Conservation (phyloP, 2,888 invertebrate genomes). For the Mythimna loreyi region DNA sequence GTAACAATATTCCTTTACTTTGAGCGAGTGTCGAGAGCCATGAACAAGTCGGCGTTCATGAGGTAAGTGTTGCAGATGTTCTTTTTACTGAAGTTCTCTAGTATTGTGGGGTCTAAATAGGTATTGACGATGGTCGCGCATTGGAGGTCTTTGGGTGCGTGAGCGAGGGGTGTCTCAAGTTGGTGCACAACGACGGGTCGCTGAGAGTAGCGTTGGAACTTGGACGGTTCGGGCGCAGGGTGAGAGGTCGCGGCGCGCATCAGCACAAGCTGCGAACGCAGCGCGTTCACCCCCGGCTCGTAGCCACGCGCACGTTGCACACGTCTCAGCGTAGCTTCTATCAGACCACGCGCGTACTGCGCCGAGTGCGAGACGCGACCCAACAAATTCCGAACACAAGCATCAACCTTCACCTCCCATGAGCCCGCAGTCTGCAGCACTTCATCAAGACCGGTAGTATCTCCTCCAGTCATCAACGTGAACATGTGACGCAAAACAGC, state of each 20-base stretch:
- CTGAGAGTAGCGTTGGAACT: conserved; percentile 66
- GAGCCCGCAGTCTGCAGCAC: conserved; percentile 43
- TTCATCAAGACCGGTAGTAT: conserved; percentile 48
- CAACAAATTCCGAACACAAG: conserved; percentile 68
- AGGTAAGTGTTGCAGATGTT: conserved; percentile 71
- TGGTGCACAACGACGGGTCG: conserved; percentile 65
- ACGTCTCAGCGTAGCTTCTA: conserved; percentile 68
- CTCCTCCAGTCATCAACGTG: conserved; percentile 65
- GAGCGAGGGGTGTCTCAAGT: conserved; percentile 61
- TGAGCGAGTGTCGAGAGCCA: background rate
- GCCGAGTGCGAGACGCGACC: conserved; percentile 75
- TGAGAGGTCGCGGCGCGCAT: conserved; percentile 56
- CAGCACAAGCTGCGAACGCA: conserved; percentile 71
- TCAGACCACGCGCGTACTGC: conserved; percentile 73
- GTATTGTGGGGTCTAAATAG: conserved; percentile 62
- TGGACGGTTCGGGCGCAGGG: background rate
- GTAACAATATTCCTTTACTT: background rate
- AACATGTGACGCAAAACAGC: conserved; percentile 75
- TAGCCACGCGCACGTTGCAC: conserved; percentile 61
- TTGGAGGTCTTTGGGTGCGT: conserved; percentile 65
- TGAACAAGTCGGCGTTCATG: background rate
- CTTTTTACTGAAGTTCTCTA: conserved; percentile 63
- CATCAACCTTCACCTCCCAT: conserved; percentile 69
- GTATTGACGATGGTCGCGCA: conserved; percentile 70
- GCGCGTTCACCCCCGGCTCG: conserved; percentile 38